Evolutionary conservation across 1,140 invertebrate species (phyloP), one percentile per base, ranked within the genome.

Genomic region (Atta cephalotes): DNA sequence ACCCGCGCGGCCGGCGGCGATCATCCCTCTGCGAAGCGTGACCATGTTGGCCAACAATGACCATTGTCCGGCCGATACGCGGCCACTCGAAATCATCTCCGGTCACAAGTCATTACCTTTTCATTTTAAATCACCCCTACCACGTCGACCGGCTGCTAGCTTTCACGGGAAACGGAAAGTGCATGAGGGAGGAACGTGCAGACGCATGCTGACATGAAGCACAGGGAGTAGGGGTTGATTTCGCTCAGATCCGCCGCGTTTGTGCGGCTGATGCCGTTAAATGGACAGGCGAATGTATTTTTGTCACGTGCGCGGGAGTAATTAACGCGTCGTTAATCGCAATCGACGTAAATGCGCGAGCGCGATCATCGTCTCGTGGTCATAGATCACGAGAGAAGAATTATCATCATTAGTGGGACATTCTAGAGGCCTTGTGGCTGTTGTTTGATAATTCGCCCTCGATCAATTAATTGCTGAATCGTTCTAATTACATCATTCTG

Each of bases 41-140:
- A 93, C 91, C 93, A 87, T 93, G 94, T 94, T 90, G 93, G 92
- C 91, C 94, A 94, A 95, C 94, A 95, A 94, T 94, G 92, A 93
- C 92, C 92, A 89, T 89, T 93, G 85, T 92, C 91, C 93, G 77
- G 80, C 89, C 91, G 89, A 89, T 90, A 84, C 81, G 87, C 87
- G 91, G 79, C 90, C 91, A 92, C 92, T 93, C 90, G 87, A 93
- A 93, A 93, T 93, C 91, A 93, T 93, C 92, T 93, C 93, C 93
- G 93, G 94, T 95, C 94, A 95, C 94, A 94, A 94, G 93, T 93
- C 94, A 94, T 95, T 94, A 93, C 92, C 92, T 94, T 94, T 94
- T 94, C 93, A 93, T 94, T 95, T 94, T 93, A 94, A 93, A 94
- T 79, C 86, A 88, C 84, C 90, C 90, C 68, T 76, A 49, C 80